Conservation (phyloP, 2,797 vertebrate genomes). For the Typhlichthys subterraneus region DNA sequence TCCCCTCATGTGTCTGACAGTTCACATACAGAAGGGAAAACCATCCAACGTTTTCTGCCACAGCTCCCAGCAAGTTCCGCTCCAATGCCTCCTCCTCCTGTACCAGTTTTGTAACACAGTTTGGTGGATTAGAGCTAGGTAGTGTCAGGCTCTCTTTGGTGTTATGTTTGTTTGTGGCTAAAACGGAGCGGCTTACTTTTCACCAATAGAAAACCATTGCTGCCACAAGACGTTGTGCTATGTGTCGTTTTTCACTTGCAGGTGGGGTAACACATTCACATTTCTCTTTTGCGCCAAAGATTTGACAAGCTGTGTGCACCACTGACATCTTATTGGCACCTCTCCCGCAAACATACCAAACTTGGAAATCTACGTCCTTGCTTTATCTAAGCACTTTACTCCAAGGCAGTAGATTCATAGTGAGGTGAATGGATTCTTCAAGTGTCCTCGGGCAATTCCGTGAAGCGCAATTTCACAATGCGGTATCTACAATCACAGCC, state of each 20-base stretch:
- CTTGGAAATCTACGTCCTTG: slow-evolving; percentile 53
- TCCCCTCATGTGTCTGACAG: not conserved
- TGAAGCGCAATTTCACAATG: slow-evolving; percentile 81
- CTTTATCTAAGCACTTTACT: slow-evolving; percentile 64
- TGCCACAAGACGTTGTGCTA: slow-evolving; percentile 49
- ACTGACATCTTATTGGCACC: slow-evolving; percentile 40
- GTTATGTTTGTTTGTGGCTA: slow-evolving; percentile 64
- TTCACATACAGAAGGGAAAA: no score
- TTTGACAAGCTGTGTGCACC: slow-evolving; percentile 55
- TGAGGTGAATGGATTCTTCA: slow-evolving; percentile 51
- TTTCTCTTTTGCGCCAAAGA: slow-evolving; percentile 58
- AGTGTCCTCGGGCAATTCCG: slow-evolving; percentile 4
- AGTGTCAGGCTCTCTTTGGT: slow-evolving; percentile 58
- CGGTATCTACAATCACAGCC: slow-evolving; percentile 78
- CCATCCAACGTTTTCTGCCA: slow-evolving; percentile 46
- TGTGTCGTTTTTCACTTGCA: slow-evolving; percentile 46
- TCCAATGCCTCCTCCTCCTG: slow-evolving; percentile 74
- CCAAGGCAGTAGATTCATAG: slow-evolving; percentile 27
- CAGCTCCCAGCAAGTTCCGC: slow-evolving; percentile 51
- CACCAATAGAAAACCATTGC: slow-evolving; percentile 45
- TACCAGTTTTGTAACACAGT: slow-evolving; percentile 80
- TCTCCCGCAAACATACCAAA: slow-evolving; percentile 42
- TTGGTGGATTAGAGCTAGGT: slow-evolving; percentile 77
- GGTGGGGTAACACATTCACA: slow-evolving; percentile 61
- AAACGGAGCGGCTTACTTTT: slow-evolving; percentile 56